Conservation (phyloP, 37 sponge, comb jelly and placozoan species). For the Axinella damicornis region DNA sequence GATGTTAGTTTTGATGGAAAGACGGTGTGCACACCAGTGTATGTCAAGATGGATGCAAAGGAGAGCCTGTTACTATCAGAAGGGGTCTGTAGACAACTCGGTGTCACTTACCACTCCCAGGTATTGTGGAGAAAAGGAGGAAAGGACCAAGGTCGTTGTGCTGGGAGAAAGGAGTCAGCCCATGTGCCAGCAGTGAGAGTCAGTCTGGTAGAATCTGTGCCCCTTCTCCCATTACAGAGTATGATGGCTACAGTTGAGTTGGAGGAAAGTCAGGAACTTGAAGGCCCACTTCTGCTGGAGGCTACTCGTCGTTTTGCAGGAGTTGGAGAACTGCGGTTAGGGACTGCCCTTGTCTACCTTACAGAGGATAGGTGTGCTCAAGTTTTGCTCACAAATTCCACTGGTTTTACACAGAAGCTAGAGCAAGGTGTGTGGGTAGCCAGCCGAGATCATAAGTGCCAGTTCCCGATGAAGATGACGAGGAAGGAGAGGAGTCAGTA, state of each 20-base stretch:
- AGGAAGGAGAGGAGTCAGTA: too few relatives aligned
- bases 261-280: not conserved
- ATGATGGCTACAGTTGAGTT: not conserved
- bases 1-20: slow-evolving; percentile 29
- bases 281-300: not conserved
- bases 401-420: slow-evolving; percentile 17
- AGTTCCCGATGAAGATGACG: too few relatives aligned
- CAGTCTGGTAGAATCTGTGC: not conserved
- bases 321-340: not conserved
- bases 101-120: not conserved
- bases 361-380: not conserved
- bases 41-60: slow-evolving; percentile 59
- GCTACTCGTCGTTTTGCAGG: not conserved
- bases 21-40: slow-evolving; percentile 25
- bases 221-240: not conserved
- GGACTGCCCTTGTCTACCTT: not conserved
- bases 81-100: slow-evolving; percentile 59
- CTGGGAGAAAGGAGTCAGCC: not conserved
- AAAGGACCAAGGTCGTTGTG: too few relatives aligned
- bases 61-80: slow-evolving; percentile 48
- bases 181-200: not conserved
- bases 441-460: too few relatives aligned
- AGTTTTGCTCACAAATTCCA: not conserved
- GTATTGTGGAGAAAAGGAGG: too few relatives aligned
- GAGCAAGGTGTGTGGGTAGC: not conserved